Conservation (phyloP, 2,113 vertebrate genomes). For the Salvator merianae region DNA sequence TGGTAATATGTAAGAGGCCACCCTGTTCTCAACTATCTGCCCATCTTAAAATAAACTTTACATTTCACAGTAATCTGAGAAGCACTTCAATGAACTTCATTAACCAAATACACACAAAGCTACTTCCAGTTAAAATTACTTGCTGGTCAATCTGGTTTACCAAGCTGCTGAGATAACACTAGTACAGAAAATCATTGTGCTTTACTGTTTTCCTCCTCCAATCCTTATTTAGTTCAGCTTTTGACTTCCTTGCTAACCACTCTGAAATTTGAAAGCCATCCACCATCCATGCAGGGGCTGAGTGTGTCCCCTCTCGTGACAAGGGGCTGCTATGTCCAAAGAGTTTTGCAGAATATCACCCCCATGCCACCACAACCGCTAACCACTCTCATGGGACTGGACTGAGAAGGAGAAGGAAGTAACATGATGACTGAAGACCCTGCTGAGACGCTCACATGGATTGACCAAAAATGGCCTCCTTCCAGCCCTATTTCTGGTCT, state of each 20-base stretch:
- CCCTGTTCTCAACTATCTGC: neutral
- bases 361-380: no score
- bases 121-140: neutral
- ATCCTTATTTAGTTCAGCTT: neutral
- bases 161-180: neutral
- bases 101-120: neutral
- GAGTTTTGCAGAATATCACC: no score
- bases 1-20: neutral
- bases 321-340: no score
- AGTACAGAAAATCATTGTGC: neutral
- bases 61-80: neutral
- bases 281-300: no score
- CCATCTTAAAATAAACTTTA: neutral
- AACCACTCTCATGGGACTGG: no score
- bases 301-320: no score
- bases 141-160: conserved; percentile 14
- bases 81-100: neutral
- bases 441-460: no score
- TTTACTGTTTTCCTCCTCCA: neutral
- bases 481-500: no score
- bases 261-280: no score
- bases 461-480: no score
- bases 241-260: neutral
- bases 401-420: no score
- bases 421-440: no score